phyloP scores from a whole-genome alignment of 1,140 invertebrate genomes.

The Drosophila lowei region DNA sequence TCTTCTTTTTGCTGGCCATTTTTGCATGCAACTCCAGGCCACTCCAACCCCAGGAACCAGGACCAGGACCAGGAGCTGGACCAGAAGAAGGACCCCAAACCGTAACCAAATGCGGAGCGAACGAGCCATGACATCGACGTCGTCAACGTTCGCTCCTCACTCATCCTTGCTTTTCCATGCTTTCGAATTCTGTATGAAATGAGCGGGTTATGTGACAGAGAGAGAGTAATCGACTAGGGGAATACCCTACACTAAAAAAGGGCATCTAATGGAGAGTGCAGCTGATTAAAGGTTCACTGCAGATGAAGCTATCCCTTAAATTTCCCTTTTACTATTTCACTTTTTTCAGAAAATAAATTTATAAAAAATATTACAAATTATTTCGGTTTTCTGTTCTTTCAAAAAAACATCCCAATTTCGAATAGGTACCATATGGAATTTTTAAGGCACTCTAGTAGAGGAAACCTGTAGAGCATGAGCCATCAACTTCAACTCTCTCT shows the following conservation, averaged over 20 bases:
- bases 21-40: slow-evolving; percentile 62
- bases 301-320: too few species aligned
- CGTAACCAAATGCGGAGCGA: slow-evolving; percentile 33
- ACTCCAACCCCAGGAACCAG: slow-evolving; percentile 39
- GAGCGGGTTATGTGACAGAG: slow-evolving; percentile 13
- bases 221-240: not conserved
- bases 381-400: too few species aligned
- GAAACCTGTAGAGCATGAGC: too few species aligned
- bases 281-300: too few species aligned
- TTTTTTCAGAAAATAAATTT: too few species aligned
- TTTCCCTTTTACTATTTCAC: too few species aligned
- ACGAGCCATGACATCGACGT: slow-evolving; percentile 40
- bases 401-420: too few species aligned
- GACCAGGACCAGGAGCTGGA: slow-evolving; percentile 9
- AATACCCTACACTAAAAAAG: not conserved
- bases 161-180: not conserved
- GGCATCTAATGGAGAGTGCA: too few species aligned
- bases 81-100: slow-evolving; percentile 16
- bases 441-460: too few species aligned
- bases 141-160: not conserved
- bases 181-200: slow-evolving; percentile 25
- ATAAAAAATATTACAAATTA: too few species aligned
- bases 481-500: too few species aligned
- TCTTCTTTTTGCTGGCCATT: slow-evolving; percentile 42
- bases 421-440: too few species aligned